Base-by-base conservation (phyloP, 2,113 vertebrate species). In the Callipepla squamata region DNA sequence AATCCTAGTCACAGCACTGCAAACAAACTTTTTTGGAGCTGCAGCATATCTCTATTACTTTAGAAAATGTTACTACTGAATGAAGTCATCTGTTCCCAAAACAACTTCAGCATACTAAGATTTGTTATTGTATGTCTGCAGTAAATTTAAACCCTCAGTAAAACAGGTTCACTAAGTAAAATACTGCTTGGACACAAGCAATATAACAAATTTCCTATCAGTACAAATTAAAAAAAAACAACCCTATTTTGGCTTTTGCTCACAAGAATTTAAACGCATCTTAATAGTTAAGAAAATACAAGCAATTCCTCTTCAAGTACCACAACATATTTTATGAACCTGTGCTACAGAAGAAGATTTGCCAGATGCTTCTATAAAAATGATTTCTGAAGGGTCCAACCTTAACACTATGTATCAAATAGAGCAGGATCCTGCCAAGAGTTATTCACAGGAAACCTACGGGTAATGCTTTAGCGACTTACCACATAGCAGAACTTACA, bases 281-380 rank as follows among this genome's bases (percentile, higher is more conserved):
- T 13, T 17, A 74, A 13, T 62, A 57, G 80, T 36, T 57, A 48
- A 40, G 42, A 83, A 85, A 74, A 78, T 7, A 51, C 6, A 80
- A 13, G 12, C 23, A 58, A 74, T 50, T 85, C 34, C 50, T 89
- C 48, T 73, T 38, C 38, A 91, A 87, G 70, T 17, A 36, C 2
- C 7, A 62, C n/a, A 40, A 82, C 1, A 2, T 25, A 81, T 44
- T 48, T 89, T 48, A 89, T 67, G 20, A 87, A 57, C 19, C 4
- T 19, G 19, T 1, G 3, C 45, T 11, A 32, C 6, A 80, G 10
- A 91, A 48, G 14, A 84, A 62, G 34, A 62, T 34, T 44, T 1
- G 15, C 30, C 1, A 4, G 2, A 0, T 15, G 15, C 23, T 85
- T 51, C 62, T 3, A 38, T 20, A 55, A 73, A 82, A n/a, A 1